Evolutionary conservation across 2,888 invertebrate species (phyloP).

Genomic region (Apamea epomidion): DNA sequence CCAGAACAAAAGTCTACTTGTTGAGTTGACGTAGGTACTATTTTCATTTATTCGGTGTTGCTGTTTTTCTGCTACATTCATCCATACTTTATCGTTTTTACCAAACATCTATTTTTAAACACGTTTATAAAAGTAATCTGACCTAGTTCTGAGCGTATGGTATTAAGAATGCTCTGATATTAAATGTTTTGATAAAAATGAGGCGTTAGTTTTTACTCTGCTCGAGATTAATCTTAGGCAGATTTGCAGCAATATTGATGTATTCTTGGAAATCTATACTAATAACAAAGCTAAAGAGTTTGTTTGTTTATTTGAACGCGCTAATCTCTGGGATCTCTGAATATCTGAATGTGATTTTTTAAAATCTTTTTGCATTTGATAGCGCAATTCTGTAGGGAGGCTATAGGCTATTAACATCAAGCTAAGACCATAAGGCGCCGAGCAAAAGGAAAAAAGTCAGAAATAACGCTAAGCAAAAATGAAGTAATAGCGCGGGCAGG

Average conservation of each 20-base stretch:
- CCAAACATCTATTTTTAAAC: background rate
- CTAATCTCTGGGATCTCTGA: no score
- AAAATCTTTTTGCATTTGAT: no score
- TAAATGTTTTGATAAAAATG: constrained; percentile 5
- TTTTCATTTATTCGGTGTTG: constrained; percentile 22
- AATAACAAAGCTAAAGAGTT: background rate
- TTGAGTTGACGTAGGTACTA: constrained; percentile 39
- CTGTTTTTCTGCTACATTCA: constrained; percentile 31
- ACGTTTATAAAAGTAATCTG: background rate
- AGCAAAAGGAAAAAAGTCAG: background rate
- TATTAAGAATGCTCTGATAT: background rate
- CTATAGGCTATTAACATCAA: no score
- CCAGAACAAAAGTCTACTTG: constrained; percentile 53
- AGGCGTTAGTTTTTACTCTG: background rate
- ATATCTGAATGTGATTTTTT: no score
- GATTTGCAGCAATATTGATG: background rate
- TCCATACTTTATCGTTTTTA: constrained; percentile 7
- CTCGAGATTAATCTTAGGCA: background rate
- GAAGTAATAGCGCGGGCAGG: background rate
- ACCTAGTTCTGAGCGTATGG: background rate
- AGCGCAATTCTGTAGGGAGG: no score
- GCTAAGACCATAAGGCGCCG: background rate
- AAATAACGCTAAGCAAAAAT: background rate
- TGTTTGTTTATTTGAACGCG: background rate
- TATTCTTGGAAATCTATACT: background rate